phyloP scores from a whole-genome alignment of 2,113 vertebrate species.

The Alces alces region DNA sequence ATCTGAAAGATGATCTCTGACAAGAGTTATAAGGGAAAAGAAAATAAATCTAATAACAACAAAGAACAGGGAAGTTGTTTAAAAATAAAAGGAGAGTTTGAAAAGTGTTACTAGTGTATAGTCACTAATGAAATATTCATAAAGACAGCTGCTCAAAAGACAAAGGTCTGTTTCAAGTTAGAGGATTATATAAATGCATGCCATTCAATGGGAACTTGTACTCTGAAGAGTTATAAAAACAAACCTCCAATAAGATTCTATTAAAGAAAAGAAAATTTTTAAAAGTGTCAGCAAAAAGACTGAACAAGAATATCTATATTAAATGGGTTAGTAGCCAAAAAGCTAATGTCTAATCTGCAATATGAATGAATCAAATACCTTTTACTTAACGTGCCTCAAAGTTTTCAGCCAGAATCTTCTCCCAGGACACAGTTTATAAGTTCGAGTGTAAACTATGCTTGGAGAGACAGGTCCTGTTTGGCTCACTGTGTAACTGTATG shows the following conservation, averaged over 20 bases:
- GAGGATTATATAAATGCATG: background rate
- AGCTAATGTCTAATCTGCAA: background rate
- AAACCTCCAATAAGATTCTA: background rate
- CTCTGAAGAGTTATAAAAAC: background rate
- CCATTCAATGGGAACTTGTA: constrained; percentile 12
- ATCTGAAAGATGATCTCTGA: background rate
- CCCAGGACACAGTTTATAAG: background rate
- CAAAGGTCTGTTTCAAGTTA: constrained; percentile 47
- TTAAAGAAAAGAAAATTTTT: background rate
- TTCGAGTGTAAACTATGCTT: background rate
- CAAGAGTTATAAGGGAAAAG: background rate
- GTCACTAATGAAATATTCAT: constrained; percentile 65
- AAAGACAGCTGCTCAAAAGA: constrained; percentile 56
- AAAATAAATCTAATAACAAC: background rate
- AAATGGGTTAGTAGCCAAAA: background rate
- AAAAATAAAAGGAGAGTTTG: constrained; percentile 22
- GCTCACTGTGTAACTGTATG: background rate
- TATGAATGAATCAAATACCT: background rate
- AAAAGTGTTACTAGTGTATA: constrained; percentile 32
- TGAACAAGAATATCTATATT: background rate
- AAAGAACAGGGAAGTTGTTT: constrained; percentile 1
- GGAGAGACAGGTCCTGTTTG: background rate
- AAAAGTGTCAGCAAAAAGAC: background rate
- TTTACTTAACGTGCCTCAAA: background rate
- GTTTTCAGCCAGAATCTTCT: background rate